phyloP scores from a whole-genome alignment of 2,888 invertebrate species.

The Drosophila picticornis region DNA sequence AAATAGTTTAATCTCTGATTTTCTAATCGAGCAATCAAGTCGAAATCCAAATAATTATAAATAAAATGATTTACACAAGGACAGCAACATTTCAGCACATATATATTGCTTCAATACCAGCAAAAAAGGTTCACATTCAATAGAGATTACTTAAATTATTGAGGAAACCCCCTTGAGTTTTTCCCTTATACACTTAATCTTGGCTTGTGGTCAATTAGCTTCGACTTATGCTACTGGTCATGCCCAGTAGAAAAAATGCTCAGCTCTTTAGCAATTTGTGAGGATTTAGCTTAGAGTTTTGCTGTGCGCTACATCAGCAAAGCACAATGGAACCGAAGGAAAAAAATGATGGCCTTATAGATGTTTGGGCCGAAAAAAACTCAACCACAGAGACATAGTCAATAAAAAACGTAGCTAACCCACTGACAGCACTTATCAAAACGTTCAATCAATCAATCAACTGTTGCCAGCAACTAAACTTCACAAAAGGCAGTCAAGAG shows the following conservation, averaged over 20 bases:
- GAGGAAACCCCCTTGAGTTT: not conserved
- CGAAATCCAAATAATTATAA: not conserved
- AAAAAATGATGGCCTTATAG: slow-evolving; percentile 1
- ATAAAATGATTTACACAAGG: not conserved
- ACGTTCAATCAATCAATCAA: slow-evolving; percentile 78
- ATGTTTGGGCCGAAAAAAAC: slow-evolving; percentile 20
- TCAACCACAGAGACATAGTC: slow-evolving; percentile 37
- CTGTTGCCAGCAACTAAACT: slow-evolving; percentile 75
- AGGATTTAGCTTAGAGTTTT: slow-evolving; percentile 34
- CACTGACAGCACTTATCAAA: slow-evolving; percentile 77
- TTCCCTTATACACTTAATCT: not conserved
- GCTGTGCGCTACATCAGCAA: slow-evolving; percentile 7
- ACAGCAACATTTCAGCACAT: not conserved
- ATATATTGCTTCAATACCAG: not conserved
- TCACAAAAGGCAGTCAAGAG: slow-evolving; percentile 50
- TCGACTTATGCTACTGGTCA: slow-evolving; percentile 19
- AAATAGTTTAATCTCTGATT: not conserved
- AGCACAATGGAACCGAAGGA: slow-evolving; percentile 7
- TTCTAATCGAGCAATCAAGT: not conserved
- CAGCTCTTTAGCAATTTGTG: slow-evolving; percentile 20
- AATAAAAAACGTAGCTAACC: slow-evolving; percentile 63
- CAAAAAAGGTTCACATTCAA: not conserved
- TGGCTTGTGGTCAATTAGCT: slow-evolving; percentile 50
- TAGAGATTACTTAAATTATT: slow-evolving; percentile 5
- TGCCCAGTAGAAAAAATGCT: not conserved